Conservation (phyloP, 2,888 invertebrate species). For the Apoderus coryli region DNA sequence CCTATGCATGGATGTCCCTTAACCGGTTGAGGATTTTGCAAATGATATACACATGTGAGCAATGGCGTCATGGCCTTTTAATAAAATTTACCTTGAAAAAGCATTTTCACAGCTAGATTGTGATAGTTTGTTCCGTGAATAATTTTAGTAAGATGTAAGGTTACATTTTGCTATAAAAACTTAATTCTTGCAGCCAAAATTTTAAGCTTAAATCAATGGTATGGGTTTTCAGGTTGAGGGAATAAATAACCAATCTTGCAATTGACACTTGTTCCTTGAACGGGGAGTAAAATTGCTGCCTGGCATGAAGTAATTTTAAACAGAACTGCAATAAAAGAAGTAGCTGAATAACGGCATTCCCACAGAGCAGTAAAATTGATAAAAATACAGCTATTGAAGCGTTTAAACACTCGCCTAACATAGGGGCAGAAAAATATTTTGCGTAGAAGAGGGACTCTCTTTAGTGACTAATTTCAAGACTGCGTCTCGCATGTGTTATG, state of each 20-base stretch:
- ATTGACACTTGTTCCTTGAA: background rate
- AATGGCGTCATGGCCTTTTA: slow-evolving; percentile 1
- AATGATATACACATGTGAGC: background rate
- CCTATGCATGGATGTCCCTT: slow-evolving; percentile 11
- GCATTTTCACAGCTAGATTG: slow-evolving; percentile 1
- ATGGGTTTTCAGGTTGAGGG: slow-evolving; percentile 1
- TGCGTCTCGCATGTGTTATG: slow-evolving; percentile 2
- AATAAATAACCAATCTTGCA: background rate
- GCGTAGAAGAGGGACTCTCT: slow-evolving; percentile 1
- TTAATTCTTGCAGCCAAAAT: background rate
- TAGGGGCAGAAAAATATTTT: slow-evolving; percentile 1
- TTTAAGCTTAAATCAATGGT: background rate
- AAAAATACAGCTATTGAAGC: slow-evolving; percentile 3
- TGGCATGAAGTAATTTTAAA: background rate
- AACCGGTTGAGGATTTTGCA: slow-evolving; percentile 1
- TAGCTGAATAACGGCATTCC: slow-evolving; percentile 1
- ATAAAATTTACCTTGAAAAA: background rate
- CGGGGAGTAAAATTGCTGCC: background rate
- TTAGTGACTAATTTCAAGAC: slow-evolving; percentile 2
- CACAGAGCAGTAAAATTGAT: slow-evolving; percentile 2
- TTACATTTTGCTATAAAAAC: slow-evolving; percentile 3
- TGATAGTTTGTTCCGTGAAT: background rate
- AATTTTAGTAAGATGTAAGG: slow-evolving; percentile 1
- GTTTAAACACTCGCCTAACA: slow-evolving; percentile 2
- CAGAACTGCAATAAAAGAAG: slow-evolving; percentile 1